Conservation (phyloP, 2,797 vertebrate genomes). For the Xiphophorus birchmanni region DNA sequence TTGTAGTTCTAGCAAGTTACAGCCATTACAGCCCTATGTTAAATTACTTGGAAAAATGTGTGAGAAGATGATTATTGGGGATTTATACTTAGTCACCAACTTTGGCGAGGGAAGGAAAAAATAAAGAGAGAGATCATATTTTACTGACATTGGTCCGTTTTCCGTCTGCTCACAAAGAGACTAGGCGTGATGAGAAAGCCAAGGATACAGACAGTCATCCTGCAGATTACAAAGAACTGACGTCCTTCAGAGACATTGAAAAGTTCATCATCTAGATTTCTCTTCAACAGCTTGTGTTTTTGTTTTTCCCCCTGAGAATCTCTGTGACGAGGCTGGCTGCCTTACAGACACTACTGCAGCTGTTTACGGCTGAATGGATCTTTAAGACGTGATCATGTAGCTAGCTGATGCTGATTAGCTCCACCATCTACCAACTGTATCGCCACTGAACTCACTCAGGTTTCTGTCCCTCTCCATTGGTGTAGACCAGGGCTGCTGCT, state of each 20-base stretch:
- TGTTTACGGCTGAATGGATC: background rate
- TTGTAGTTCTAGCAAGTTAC: background rate
- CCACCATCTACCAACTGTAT: background rate
- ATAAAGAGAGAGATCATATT: background rate
- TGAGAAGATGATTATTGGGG: background rate
- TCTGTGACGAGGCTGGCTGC: background rate
- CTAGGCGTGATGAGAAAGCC: background rate
- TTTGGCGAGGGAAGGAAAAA: background rate
- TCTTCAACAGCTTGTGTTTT: background rate
- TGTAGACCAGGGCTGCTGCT: background rate
- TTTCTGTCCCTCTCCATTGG: background rate
- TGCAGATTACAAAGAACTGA: background rate
- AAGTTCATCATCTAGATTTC: background rate
- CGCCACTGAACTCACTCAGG: background rate
- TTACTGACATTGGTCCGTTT: background rate
- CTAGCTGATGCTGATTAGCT: background rate
- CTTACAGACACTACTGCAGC: background rate
- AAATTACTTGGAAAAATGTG: background rate
- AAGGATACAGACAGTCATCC: background rate
- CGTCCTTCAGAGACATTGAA: background rate
- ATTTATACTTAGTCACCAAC: background rate
- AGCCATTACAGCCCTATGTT: background rate
- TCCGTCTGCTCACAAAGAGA: background rate
- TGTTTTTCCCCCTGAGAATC: background rate
- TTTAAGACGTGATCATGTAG: background rate